A percentile compares a stretch with the other conserved stretches of the same genome.
Conservation (phyloP, 2,888 invertebrate genomes). For the Rhyacophila evoluta region DNA sequence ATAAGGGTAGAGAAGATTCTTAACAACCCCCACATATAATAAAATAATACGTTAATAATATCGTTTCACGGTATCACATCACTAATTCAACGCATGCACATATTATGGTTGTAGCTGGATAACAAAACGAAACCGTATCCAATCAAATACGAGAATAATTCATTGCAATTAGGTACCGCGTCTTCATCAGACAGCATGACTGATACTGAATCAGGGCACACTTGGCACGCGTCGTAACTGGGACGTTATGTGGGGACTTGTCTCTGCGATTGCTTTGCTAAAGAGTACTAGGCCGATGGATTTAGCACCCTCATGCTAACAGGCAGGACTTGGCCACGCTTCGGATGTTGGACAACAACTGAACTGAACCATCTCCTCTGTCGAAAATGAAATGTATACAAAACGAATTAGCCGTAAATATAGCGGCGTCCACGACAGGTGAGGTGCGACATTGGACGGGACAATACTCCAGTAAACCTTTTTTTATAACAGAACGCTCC, state of each 20-base stretch:
- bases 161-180: neutral
- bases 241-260: neutral
- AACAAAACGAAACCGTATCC: neutral
- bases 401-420: neutral
- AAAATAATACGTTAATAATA: too few relatives aligned
- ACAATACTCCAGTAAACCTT: too few relatives aligned
- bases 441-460: neutral
- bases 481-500: too few relatives aligned
- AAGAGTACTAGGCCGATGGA: slow-evolving; percentile 5
- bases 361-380: neutral
- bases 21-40: too few relatives aligned
- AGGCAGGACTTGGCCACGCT: neutral
- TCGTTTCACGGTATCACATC: too few relatives aligned
- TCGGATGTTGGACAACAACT: neutral
- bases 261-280: neutral
- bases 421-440: neutral
- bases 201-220: slow-evolving; percentile 2
- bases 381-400: neutral
- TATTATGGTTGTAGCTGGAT: neutral
- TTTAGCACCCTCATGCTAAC: slow-evolving; percentile 2
- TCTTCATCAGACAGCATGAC: slow-evolving; percentile 1
- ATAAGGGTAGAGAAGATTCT: too few relatives aligned
- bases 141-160: neutral
- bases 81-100: neutral
- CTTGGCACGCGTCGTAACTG: neutral